Evolutionary conservation across 1,140 invertebrate genomes (phyloP).

Genomic region (Aphaenogaster ashmeadi): DNA sequence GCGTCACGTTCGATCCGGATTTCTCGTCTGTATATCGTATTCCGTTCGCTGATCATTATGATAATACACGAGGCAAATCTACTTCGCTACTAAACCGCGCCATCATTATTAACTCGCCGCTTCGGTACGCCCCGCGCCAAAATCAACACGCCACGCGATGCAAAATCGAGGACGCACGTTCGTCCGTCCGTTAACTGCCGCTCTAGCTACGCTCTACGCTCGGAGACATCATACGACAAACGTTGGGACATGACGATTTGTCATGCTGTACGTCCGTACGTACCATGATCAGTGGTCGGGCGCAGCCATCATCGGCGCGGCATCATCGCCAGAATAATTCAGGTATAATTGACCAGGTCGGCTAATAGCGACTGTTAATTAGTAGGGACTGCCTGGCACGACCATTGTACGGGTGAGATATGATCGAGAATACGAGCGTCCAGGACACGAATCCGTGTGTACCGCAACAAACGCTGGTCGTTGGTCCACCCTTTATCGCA

Average conservation of each 20-base stretch:
- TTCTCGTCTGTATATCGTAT: conserved; percentile 29
- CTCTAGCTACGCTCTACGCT: conserved; percentile 15
- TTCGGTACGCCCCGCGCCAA: conserved; percentile 44
- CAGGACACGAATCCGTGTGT: conserved; percentile 15
- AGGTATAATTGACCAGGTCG: conserved; percentile 79
- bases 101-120: conserved; percentile 49
- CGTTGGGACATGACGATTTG: conserved; percentile 66
- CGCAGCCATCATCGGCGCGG: conserved; percentile 61
- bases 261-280: conserved; percentile 39
- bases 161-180: conserved; percentile 44
- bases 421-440: conserved; percentile 61
- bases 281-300: neutral
- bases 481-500: conserved; percentile 47
- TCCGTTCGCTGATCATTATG: conserved; percentile 44
- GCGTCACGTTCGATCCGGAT: conserved; percentile 20
- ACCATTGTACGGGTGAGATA: conserved; percentile 70
- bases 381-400: conserved; percentile 61
- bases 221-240: conserved; percentile 66
- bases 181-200: conserved; percentile 37
- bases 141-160: conserved; percentile 49
- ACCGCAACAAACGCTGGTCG: conserved; percentile 24
- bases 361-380: conserved; percentile 80
- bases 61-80: conserved; percentile 41
- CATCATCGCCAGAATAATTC: conserved; percentile 78
- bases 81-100: conserved; percentile 44